Evolutionary conservation across 2,113 vertebrate genomes (phyloP).

Genomic region (Rhipidura dahli): DNA sequence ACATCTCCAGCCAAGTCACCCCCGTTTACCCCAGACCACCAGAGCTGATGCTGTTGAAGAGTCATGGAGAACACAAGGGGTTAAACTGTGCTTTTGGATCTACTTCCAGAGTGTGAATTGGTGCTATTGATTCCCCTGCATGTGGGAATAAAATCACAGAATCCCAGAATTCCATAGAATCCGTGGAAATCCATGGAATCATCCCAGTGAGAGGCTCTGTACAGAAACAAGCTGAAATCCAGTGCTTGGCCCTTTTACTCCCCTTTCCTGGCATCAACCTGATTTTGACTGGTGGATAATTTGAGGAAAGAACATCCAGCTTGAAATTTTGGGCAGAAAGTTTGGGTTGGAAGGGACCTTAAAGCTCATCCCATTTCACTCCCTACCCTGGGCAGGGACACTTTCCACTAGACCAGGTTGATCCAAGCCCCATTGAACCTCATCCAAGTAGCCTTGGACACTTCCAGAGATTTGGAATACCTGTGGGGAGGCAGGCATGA

Average conservation of each 20-base stretch:
- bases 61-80: accelerated
- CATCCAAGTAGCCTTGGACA: not conserved
- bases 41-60: accelerated
- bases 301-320: not conserved
- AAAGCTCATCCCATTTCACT: not conserved
- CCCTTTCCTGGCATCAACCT: not conserved
- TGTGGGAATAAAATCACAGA: not conserved
- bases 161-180: not conserved
- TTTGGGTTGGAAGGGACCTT: not conserved
- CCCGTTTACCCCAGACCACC: accelerated
- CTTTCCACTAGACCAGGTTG: not conserved
- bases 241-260: not conserved
- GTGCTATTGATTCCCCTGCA: not conserved
- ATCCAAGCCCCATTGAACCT: not conserved
- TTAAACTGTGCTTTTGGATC: not conserved
- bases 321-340: not conserved
- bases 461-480: not conserved
- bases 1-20: not conserved
- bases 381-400: not conserved
- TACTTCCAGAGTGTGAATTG: not conserved
- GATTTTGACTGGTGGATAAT: not conserved
- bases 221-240: not conserved
- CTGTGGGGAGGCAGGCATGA: not conserved
- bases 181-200: not conserved
- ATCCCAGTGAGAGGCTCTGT: not conserved